These are phyloP conservation scores for Stigmatopora argus DNA, from an alignment of 2,113 vertebrate species.

Conservation along the genomic window DNA sequence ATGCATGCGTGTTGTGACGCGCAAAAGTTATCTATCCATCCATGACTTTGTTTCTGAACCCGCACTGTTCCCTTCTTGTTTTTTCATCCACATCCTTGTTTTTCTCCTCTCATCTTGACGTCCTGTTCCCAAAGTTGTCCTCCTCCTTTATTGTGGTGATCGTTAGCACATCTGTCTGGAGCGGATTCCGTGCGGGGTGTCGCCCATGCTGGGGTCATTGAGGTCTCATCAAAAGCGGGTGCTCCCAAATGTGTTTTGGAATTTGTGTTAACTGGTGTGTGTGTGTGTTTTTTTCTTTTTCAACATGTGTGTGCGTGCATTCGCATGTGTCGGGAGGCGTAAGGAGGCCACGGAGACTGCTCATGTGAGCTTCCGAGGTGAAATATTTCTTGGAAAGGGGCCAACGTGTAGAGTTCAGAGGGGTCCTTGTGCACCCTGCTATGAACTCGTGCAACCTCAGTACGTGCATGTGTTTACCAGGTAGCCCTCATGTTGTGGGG, in stretches of 20 bases:
- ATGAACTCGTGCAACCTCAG: conserved; percentile 58
- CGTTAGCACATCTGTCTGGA: conserved; percentile 4
- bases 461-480: neutral
- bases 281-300: neutral
- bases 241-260: conserved; percentile 17
- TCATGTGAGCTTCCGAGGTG: conserved; percentile 51
- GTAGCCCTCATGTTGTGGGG: neutral
- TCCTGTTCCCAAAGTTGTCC: neutral
- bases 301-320: conserved; percentile 8
- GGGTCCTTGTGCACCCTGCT: conserved; percentile 63
- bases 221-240: conserved; percentile 14
- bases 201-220: conserved; percentile 14
- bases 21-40: neutral
- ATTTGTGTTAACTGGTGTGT: conserved; percentile 3
- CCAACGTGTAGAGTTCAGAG: conserved; percentile 61
- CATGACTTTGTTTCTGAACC: neutral
- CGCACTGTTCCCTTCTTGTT: neutral
- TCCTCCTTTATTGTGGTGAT: neutral
- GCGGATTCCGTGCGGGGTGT: neutral
- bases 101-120: neutral
- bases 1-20: neutral
- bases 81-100: neutral
- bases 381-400: conserved; percentile 53
- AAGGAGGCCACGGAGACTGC: conserved; percentile 37
- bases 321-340: neutral